phyloP scores from a whole-genome alignment of 2,797 vertebrate species.

The Amphiprion clarkii region DNA sequence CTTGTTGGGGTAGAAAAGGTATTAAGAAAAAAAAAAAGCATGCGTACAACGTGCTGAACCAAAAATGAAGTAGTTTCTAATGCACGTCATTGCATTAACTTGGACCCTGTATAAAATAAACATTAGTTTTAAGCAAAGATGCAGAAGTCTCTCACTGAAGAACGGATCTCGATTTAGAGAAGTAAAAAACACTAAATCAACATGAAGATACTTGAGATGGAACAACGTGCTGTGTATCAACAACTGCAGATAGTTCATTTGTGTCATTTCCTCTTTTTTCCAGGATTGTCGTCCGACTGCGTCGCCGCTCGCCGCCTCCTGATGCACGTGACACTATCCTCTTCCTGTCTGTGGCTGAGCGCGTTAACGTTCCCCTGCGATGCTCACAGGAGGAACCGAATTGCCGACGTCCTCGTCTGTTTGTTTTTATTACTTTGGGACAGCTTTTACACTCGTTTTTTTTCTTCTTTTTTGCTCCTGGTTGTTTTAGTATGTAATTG shows the following conservation, averaged over 20 bases:
- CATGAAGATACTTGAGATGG: constrained; percentile 21
- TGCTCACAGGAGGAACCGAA: constrained; percentile 83
- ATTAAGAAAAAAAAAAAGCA: not conserved
- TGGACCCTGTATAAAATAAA: not conserved
- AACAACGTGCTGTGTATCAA: constrained; percentile 57
- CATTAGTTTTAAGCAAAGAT: not conserved
- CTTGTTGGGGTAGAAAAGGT: constrained; percentile 10
- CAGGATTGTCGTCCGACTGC: constrained; percentile 84
- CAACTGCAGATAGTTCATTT: constrained; percentile 75
- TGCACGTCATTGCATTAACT: constrained; percentile 18
- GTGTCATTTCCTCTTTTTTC: constrained; percentile 87
- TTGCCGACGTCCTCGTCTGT: constrained; percentile 78
- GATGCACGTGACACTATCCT: constrained; percentile 84
- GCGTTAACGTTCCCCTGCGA: constrained; percentile 85
- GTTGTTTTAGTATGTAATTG: constrained; percentile 71
- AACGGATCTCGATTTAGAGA: no score
- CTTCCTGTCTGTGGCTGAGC: constrained; percentile 84
- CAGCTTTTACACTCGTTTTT: constrained; percentile 77
- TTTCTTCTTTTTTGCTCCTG: constrained; percentile 34
- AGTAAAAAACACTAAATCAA: constrained; percentile 4
- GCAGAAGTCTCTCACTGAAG: constrained; percentile 2
- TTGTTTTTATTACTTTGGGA: constrained; percentile 74
- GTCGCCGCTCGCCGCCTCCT: constrained; percentile 83
- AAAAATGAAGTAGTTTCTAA: constrained; percentile 16
- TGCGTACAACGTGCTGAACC: constrained; percentile 13